Evolutionary conservation across 1,140 invertebrate species (phyloP).

Genomic region (Micrasema longulum): DNA sequence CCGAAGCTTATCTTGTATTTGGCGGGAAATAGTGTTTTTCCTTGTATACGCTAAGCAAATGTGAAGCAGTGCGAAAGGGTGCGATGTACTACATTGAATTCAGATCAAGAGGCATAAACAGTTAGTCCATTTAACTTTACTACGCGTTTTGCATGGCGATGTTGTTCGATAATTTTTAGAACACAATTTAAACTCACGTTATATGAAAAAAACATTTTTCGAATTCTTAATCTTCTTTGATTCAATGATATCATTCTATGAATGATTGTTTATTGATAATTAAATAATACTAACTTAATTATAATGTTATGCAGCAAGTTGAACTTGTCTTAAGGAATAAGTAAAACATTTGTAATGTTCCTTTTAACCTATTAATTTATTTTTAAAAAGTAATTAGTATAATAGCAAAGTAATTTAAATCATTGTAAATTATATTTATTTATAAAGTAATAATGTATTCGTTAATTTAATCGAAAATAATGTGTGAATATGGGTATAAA

Average conservation of each 20-base stretch:
- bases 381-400: slow-evolving; percentile 10
- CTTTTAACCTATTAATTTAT: neutral
- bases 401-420: neutral
- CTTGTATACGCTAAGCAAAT: no score
- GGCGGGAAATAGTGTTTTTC: no score
- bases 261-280: neutral
- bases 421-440: slow-evolving; percentile 29
- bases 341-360: neutral
- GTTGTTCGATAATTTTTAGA: no score
- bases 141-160: no score
- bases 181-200: no score
- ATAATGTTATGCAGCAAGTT: no score
- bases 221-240: neutral
- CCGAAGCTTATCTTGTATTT: no score
- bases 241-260: neutral
- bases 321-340: neutral
- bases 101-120: no score
- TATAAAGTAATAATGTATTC: slow-evolving; percentile 7
- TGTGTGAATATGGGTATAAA: no score
- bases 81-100: neutral
- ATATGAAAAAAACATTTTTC: no score
- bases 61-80: neutral
- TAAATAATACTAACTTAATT: slow-evolving; percentile 1
- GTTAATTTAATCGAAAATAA: no score
- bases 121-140: no score